phyloP scores from a whole-genome alignment of 2,113 vertebrate species.

The Sclerurus mexicanus region DNA sequence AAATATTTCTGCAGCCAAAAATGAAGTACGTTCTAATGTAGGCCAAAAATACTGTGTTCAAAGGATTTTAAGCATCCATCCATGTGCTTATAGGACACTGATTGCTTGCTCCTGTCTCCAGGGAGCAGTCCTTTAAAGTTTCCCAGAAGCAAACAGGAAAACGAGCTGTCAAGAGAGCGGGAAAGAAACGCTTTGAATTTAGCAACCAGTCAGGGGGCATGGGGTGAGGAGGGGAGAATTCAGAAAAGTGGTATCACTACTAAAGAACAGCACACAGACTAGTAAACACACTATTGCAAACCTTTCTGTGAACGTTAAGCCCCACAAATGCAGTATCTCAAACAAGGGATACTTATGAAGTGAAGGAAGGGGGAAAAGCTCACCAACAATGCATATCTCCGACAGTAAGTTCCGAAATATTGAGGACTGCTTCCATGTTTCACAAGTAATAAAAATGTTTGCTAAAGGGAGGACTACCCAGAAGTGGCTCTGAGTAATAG shows the following conservation, averaged over 20 bases:
- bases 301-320: not conserved
- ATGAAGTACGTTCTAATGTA: not conserved
- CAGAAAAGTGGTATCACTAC: not conserved
- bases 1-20: not conserved
- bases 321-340: not conserved
- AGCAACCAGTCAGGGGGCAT: not conserved
- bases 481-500: not conserved
- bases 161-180: not conserved
- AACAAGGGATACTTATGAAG: not conserved
- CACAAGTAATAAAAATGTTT: not conserved
- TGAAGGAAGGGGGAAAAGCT: not conserved
- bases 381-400: not conserved
- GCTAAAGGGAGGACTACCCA: not conserved
- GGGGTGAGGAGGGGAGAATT: not conserved
- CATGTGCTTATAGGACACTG: rapidly evolving
- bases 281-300: not conserved
- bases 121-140: not conserved
- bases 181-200: not conserved
- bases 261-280: not conserved
- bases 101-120: not conserved
- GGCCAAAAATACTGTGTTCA: not conserved
- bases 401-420: not conserved
- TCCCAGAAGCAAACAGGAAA: not conserved
- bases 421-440: not conserved
- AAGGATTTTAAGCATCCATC: not conserved